Base-by-base conservation (phyloP, 1,140 invertebrate genomes). In the Megathymus violae region DNA sequence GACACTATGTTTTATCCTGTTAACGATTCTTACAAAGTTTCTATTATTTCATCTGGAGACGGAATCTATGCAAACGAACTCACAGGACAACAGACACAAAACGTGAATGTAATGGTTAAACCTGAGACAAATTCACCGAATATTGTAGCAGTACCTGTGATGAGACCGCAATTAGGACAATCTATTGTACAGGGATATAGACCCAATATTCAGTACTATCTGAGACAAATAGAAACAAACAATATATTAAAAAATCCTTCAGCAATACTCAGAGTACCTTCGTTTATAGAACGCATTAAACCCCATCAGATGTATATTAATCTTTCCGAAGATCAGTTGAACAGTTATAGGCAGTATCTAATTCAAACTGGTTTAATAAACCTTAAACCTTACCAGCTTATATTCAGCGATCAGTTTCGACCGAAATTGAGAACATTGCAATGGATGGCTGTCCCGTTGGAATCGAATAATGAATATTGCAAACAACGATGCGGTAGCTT, bases 311-410 rank as follows among this genome's bases (percentile, higher is more conserved):
- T 11, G 14, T 17, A 51, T 36, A 16, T 51, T 10, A 3, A 51
- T 1, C 48, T 51, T 3, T 34, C 48, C 3, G 5, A 16, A 11
- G 7, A 9, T 19, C 48, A 51, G 2, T 11, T 51, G 10, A 15
- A 17, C 4, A 38, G 4, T 1, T 51, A 19, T 31, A 51, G 19
- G 19, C 15, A 31, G n/a, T 51, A 51, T 27, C 48, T 51, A n/a
- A 51, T 7, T 2, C 4, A 38, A 34, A 51, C 31, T 1, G 48
- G 48, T 7, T 16, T 51, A 17, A 51, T 51, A 17, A 11, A 38
- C 5, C 15, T 51, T 16, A 16, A 51, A 15, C 48, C 48, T 4
- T 51, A 36, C 31, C 27, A 11, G 19, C n/a, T 36, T 17, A 16
- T 51, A 36, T 51, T 51, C 38, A 51, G 48, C 15, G 5, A 15